These are phyloP conservation scores for Nannoperca obscura DNA, from an alignment of 2,797 vertebrate genomes.

Conservation along the genomic window DNA sequence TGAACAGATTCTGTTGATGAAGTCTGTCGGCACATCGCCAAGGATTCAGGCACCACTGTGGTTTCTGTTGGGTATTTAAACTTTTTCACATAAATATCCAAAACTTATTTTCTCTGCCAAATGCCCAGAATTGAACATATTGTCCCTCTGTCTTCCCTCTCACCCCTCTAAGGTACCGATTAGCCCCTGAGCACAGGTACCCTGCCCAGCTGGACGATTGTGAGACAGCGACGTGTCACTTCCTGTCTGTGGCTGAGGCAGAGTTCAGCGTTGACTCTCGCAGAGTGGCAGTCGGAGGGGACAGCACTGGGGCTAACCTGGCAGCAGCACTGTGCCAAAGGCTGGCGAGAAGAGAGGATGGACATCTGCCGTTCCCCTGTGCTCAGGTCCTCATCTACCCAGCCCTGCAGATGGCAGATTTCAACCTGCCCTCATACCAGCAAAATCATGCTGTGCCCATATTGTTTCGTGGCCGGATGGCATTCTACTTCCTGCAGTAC, in stretches of 20 bases:
- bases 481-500: constrained; percentile 80
- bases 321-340: constrained; percentile 83
- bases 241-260: constrained; percentile 84
- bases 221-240: constrained; percentile 82
- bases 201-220: constrained; percentile 85
- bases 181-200: constrained; percentile 86
- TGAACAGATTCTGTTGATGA: constrained; percentile 82
- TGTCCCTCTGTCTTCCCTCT: constrained; percentile 25
- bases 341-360: constrained; percentile 69
- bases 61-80: constrained; percentile 87
- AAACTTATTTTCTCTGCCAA: constrained; percentile 5
- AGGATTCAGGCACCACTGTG: constrained; percentile 84
- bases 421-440: constrained; percentile 90
- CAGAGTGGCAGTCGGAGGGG: constrained; percentile 86
- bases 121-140: constrained; percentile 32
- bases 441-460: constrained; percentile 86
- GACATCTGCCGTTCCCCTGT: constrained; percentile 85
- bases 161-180: constrained; percentile 80
- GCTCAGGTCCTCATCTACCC: constrained; percentile 91
- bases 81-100: constrained; percentile 19
- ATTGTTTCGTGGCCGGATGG: constrained; percentile 73
- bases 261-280: constrained; percentile 85
- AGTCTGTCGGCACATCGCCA: constrained; percentile 82
- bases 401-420: constrained; percentile 84
- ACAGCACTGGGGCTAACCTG: constrained; percentile 87